Conservation (phyloP, 2,113 vertebrate species). For the Pimephales promelas region DNA sequence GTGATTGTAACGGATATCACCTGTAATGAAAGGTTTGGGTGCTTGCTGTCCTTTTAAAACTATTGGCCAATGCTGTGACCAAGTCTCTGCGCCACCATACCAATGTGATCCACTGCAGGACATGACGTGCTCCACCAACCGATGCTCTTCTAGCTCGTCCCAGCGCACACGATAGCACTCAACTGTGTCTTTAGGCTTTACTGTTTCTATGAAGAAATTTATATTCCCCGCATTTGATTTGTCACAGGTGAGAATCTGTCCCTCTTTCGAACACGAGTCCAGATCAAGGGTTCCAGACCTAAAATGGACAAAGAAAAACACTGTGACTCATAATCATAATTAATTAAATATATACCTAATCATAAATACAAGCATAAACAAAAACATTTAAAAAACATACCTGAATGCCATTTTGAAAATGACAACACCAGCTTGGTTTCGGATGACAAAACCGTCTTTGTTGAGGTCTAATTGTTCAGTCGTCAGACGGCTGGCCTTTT, state of each 20-base stretch:
- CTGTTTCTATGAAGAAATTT: slow-evolving; percentile 92
- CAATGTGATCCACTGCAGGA: slow-evolving; percentile 87
- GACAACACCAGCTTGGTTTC: slow-evolving; percentile 78
- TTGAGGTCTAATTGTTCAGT: slow-evolving; percentile 83
- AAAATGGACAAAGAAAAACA: background rate
- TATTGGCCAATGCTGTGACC: slow-evolving; percentile 91
- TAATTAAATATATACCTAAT: background rate
- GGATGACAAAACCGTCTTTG: slow-evolving; percentile 87
- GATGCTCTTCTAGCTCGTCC: slow-evolving; percentile 81
- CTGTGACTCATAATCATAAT: background rate
- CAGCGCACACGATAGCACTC: slow-evolving; percentile 95
- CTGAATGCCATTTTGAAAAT: slow-evolving; percentile 89
- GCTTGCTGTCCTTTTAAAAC: slow-evolving; percentile 82
- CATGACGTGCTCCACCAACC: slow-evolving; percentile 87
- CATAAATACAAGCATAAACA: background rate
- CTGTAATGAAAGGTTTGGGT: slow-evolving; percentile 89
- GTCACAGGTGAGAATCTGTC: slow-evolving; percentile 81
- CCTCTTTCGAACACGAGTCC: slow-evolving; percentile 88
- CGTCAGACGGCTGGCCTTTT: slow-evolving; percentile 82
- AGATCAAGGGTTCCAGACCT: slow-evolving; percentile 86
- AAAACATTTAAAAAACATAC: slow-evolving; percentile 58
- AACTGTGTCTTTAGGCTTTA: slow-evolving; percentile 86
- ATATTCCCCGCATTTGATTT: slow-evolving; percentile 78
- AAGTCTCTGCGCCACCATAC: slow-evolving; percentile 92
- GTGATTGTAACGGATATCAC: slow-evolving; percentile 85